Conservation (phyloP, 1,140 invertebrate species). For the Drosophila varians region DNA sequence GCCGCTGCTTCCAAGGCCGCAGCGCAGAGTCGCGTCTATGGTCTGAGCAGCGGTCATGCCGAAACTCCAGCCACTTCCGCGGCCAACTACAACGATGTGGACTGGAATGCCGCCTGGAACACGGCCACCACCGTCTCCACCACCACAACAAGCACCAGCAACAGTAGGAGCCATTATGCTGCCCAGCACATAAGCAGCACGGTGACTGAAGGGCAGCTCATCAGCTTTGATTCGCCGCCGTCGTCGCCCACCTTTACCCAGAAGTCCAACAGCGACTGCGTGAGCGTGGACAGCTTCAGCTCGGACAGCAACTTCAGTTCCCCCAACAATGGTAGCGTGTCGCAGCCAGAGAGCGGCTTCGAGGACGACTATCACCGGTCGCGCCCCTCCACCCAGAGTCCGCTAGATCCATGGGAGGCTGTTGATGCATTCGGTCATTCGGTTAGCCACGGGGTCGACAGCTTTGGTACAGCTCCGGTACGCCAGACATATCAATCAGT, state of each 20-base stretch:
- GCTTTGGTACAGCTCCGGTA: conserved; percentile 70
- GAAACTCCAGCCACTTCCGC: conserved; percentile 5
- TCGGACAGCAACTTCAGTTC: conserved; percentile 86
- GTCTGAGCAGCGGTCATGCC: conserved; percentile 83
- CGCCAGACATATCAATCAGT: conserved; percentile 64
- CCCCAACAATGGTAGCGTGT: conserved; percentile 87
- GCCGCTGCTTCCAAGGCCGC: conserved; percentile 74
- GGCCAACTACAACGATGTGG: conserved; percentile 21
- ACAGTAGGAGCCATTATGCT: conserved; percentile 19
- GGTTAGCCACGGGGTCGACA: conserved; percentile 31
- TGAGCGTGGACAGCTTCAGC: conserved; percentile 90
- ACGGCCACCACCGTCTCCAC: conserved; percentile 38
- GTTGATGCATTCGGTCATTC: conserved; percentile 83
- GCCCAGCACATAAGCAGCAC: conserved; percentile 17
- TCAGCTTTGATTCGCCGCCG: conserved; percentile 87
- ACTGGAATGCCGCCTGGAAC: conserved; percentile 76
- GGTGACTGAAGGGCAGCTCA: conserved; percentile 83
- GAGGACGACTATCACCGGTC: conserved; percentile 89
- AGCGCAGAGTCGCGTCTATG: conserved; percentile 83
- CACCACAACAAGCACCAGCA: conserved; percentile 11
- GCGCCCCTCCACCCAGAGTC: conserved; percentile 84
- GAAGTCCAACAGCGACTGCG: conserved; percentile 89
- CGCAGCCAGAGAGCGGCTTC: conserved; percentile 90
- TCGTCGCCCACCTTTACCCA: conserved; percentile 90
- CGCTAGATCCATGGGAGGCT: conserved; percentile 84